phyloP scores from a whole-genome alignment of 2,113 vertebrate genomes.

The Ondatra zibethicus region DNA sequence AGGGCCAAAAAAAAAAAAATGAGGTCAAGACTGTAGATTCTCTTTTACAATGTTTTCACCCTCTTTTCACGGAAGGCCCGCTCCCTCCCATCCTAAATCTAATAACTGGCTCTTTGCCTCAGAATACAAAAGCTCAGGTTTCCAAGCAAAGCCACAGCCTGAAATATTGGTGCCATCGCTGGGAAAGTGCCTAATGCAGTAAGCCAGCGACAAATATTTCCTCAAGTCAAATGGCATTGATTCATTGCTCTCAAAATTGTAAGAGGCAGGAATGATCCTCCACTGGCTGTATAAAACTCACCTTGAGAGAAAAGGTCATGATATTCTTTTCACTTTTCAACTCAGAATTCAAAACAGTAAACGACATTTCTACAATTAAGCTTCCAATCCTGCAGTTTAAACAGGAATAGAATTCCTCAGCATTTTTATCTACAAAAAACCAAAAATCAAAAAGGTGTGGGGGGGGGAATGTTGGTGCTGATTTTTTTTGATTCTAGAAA shows the following conservation, averaged over 20 bases:
- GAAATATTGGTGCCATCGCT: constrained; percentile 19
- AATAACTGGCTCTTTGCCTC: not conserved
- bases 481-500: not conserved
- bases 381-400: constrained; percentile 41
- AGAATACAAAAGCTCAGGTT: not conserved
- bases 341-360: constrained; percentile 54
- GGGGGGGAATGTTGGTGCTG: not conserved
- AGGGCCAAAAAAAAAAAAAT: not conserved
- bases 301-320: constrained; percentile 12
- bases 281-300: constrained; percentile 1
- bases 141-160: not conserved
- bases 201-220: constrained; percentile 50
- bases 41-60: not conserved
- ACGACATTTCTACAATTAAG: constrained; percentile 38
- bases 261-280: not conserved
- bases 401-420: constrained; percentile 45
- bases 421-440: not conserved
- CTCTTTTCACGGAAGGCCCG: not conserved
- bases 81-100: not conserved
- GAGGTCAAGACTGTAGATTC: not conserved
- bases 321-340: constrained; percentile 33
- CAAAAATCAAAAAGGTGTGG: not conserved
- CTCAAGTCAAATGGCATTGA: constrained; percentile 32
- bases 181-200: constrained; percentile 13
- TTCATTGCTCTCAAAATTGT: not conserved